phyloP scores from a whole-genome alignment of 2,888 invertebrate species.

The Campoplex nolae region DNA sequence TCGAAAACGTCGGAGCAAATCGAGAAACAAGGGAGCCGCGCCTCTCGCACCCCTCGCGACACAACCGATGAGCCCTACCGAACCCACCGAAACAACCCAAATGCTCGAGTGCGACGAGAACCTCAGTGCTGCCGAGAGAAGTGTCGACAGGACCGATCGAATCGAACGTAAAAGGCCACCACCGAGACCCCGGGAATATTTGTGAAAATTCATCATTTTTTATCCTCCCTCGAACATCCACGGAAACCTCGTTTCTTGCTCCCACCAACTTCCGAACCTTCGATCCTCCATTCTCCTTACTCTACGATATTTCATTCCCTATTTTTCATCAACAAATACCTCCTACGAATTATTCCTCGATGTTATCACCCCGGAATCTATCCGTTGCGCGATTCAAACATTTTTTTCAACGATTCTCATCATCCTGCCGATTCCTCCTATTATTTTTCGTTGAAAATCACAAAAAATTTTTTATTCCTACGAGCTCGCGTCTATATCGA shows the following conservation, averaged over 20 bases:
- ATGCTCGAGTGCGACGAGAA: constrained; percentile 84
- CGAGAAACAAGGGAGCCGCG: constrained; percentile 86
- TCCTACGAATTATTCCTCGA: background rate
- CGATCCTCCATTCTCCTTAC: constrained; percentile 1
- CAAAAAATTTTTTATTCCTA: too few species aligned
- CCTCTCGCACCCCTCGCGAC: constrained; percentile 86
- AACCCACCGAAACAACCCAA: constrained; percentile 87
- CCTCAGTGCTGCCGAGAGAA: constrained; percentile 73
- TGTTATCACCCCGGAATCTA: background rate
- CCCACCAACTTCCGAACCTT: background rate
- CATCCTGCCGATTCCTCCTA: too few species aligned
- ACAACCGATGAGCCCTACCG: constrained; percentile 85
- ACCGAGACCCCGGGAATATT: constrained; percentile 83
- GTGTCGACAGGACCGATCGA: constrained; percentile 73
- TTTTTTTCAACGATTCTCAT: background rate
- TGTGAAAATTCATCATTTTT: constrained; percentile 79
- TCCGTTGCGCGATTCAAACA: too few species aligned
- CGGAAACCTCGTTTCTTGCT: background rate
- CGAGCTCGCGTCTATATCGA: too few species aligned
- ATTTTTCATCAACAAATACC: too few species aligned
- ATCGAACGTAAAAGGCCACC: constrained; percentile 81
- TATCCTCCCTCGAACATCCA: background rate
- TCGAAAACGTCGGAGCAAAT: constrained; percentile 88
- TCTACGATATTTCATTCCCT: background rate
- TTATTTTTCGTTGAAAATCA: too few species aligned